phyloP scores from a whole-genome alignment of 1,140 invertebrate genomes.

The Venustaconcha ellipsiformis region DNA sequence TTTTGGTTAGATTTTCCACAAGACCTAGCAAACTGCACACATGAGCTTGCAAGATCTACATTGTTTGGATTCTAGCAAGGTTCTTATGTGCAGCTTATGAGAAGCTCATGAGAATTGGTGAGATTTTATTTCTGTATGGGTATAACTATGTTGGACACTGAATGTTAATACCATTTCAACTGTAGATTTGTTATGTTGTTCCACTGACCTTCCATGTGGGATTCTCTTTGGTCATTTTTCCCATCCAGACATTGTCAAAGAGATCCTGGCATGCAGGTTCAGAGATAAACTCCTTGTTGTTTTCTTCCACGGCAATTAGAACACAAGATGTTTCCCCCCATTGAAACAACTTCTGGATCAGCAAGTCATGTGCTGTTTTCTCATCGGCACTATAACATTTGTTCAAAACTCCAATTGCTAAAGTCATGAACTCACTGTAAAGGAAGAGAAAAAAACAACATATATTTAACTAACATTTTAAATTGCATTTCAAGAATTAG shows the following conservation, averaged over 20 bases:
- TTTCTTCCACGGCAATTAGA: slow-evolving; percentile 60
- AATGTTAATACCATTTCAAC: too few species aligned
- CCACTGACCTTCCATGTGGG: slow-evolving; percentile 36
- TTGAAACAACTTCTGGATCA: slow-evolving; percentile 56
- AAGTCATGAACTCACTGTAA: slow-evolving; percentile 61
- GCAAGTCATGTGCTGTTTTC: slow-evolving; percentile 57
- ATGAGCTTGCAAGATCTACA: too few species aligned
- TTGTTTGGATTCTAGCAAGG: too few species aligned
- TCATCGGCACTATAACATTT: slow-evolving; percentile 66
- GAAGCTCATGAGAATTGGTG: too few species aligned
- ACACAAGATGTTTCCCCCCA: slow-evolving; percentile 65
- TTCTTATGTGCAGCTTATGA: too few species aligned
- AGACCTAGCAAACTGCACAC: too few species aligned
- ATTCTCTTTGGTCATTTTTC: slow-evolving; percentile 57
- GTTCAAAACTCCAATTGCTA: slow-evolving; percentile 64
- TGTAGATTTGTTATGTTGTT: too few species aligned
- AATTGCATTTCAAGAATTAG: too few species aligned
- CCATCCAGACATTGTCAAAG: slow-evolving; percentile 67
- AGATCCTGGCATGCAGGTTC: slow-evolving; percentile 66
- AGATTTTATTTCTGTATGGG: too few species aligned
- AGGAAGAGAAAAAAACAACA: background rate
- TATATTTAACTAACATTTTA: too few species aligned
- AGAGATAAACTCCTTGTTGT: slow-evolving; percentile 64
- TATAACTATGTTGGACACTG: too few species aligned
- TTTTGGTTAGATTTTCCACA: too few species aligned